Base-by-base conservation (phyloP, 2,888 invertebrate species). In the Orthosia cruda region DNA sequence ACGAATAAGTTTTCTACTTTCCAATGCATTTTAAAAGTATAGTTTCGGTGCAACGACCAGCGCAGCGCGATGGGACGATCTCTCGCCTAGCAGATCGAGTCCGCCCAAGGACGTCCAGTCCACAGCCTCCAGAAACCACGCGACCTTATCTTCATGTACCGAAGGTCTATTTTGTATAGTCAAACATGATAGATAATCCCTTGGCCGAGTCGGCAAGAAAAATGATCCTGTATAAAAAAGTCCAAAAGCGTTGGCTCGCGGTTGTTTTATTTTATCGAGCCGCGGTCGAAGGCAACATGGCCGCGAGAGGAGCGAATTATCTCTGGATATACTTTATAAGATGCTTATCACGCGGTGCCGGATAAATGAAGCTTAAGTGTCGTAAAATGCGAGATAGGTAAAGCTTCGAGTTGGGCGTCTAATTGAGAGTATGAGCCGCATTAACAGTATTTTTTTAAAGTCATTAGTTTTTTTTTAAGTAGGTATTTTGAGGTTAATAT, bases 41-140 rank as follows among this genome's bases (percentile, higher is more conserved):
- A 93, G 93, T 93, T 93, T 94, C 95, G 95, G 96, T 96, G 96
- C 96, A 96, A 96, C 96, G 96, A 96, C 96, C 96, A 96, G 92
- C 91, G 89, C 91, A 93, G 93, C 85, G 90, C 90, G 93, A 92
- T 94, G 95, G 94, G 95, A 94, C 96, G 94, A 94, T 96, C 95
- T 96, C 96, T 95, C 94, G 94, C 91, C 95, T 95, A 96, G 96
- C 96, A 95, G 96, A 96, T 96, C 96, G 95, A 94, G 96, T 96
- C 96, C 96, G 95, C 95, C 94, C 96, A 96, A 96, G 96, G 96
- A 96, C 96, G 95, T 96, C 96, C 96, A 96, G 94, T 96, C 91
- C 84, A 87, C 91, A 93, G 93, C 94, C 92, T 91, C 91, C 87
- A 73, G 75, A 80, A 76, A 76, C 77, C 77, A 85, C 75, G 80